Base-by-base conservation (phyloP, 2,888 invertebrate species). In the Coremacera marginata region DNA sequence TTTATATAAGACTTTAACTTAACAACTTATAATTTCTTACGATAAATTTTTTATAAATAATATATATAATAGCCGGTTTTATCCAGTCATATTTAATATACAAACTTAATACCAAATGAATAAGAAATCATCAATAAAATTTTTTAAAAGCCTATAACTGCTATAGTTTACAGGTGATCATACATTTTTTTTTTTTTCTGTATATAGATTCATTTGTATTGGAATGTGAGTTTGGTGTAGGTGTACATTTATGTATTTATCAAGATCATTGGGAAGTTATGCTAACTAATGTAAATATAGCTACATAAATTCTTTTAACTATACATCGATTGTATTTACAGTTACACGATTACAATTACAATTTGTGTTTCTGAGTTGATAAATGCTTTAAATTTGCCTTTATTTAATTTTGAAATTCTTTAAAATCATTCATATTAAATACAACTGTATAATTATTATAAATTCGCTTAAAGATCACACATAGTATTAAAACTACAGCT, bases 241-340 rank as follows among this genome's bases (percentile, higher is more conserved):
- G 44, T 44, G 44, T 44, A 44, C 14, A 44, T 44, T 44, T 11
- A 44, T 11, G 44, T 44, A 3, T 44, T 44, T 14, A 44, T 44
- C 44, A 44, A 14, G 14, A 11, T 44, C 11, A 44, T 44, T 44
- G 14, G 11, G 19, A 65, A 31, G 14, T 31, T 16, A 52, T 52
- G 37, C 22, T 62, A 62, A 62, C 34, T 71, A 52, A 34, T 57
- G 31, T 70, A 74, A 77, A 75, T 63, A 68, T 75, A 77, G 44
- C 72, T 72, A 49, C 55, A 55, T 70, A 57, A n/a, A 57, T 70
- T 70, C n/a, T 55, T 70, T 55, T 57, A 70, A 55, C 70, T 70
- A 70, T 55, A 70, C 70, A 70, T 70, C 70, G 70, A 70, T 55
- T 70, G 31, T 70, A 70, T 70, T 55, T 70, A 70, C 70, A 70